A percentile compares a stretch with the other conserved stretches of the same genome.
phyloP scores from a whole-genome alignment of 2,888 invertebrate genomes.

The Linhomoeus sp. region DNA sequence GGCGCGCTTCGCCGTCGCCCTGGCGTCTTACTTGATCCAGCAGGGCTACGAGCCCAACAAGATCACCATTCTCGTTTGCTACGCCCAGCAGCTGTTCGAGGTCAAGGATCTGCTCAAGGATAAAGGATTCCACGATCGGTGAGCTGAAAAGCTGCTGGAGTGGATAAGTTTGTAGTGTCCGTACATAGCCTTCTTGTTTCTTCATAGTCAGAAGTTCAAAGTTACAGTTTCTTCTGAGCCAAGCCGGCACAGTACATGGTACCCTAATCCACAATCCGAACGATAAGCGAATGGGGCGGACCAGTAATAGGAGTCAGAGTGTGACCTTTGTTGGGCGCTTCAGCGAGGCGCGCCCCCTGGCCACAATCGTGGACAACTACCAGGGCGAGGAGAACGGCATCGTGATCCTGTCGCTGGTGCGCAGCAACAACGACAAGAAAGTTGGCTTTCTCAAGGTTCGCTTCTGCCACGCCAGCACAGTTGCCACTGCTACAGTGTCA shows the following conservation, averaged over 20 bases:
- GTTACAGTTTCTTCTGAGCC: too few relatives aligned
- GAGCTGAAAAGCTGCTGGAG: too few relatives aligned
- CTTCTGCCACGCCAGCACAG: too few relatives aligned
- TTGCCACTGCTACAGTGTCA: constrained; percentile 1
- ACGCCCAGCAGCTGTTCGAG: constrained; percentile 46
- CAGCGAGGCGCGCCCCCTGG: too few relatives aligned
- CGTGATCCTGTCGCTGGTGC: constrained; percentile 38
- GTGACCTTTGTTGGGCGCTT: too few relatives aligned
- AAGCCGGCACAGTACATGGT: too few relatives aligned
- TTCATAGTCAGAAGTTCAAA: too few relatives aligned
- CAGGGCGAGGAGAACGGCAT: constrained; percentile 58
- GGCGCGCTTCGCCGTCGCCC: constrained; percentile 40
- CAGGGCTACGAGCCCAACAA: constrained; percentile 24
- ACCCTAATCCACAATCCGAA: too few relatives aligned
- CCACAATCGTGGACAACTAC: constrained; percentile 49
- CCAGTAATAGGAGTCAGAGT: too few relatives aligned
- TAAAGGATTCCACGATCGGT: background rate
- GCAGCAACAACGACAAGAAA: constrained; percentile 14
- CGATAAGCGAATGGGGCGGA: too few relatives aligned
- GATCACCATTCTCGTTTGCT: constrained; percentile 52
- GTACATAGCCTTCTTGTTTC: too few relatives aligned
- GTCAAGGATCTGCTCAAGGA: constrained; percentile 31
- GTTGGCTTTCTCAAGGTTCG: constrained; percentile 27
- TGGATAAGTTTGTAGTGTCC: too few relatives aligned
- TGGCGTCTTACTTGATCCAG: constrained; percentile 12